phyloP scores from a whole-genome alignment of 1,140 invertebrate genomes.

The Anoplophora glabripennis region DNA sequence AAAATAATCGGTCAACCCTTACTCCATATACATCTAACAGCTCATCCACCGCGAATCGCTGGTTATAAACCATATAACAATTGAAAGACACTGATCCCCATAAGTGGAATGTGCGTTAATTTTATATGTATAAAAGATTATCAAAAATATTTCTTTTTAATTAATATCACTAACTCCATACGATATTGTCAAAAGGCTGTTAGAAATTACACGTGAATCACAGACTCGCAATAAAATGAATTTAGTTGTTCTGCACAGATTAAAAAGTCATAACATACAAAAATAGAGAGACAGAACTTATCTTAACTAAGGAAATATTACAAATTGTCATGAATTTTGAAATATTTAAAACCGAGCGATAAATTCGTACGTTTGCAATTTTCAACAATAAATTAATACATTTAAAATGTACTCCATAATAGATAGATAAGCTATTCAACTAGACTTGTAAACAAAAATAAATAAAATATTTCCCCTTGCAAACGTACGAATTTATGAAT shows the following conservation, averaged over 20 bases:
- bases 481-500: constrained; percentile 13
- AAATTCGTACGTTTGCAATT: constrained; percentile 12
- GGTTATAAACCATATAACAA: constrained; percentile 7
- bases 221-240: constrained; percentile 22
- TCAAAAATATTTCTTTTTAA: constrained; percentile 21
- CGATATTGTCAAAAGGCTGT: constrained; percentile 14
- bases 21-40: neutral
- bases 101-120: constrained; percentile 7
- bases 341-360: constrained; percentile 1
- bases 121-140: constrained; percentile 12
- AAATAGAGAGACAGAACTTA: constrained; percentile 18
- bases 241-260: constrained; percentile 15
- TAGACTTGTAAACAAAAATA: neutral
- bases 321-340: constrained; percentile 25
- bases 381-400: constrained; percentile 5
- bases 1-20: no score
- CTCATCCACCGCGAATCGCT: no score
- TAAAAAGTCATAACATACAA: neutral
- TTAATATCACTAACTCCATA: constrained; percentile 19
- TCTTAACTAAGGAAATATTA: constrained; percentile 7
- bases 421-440: neutral
- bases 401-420: neutral
- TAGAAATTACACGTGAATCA: constrained; percentile 27
- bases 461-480: constrained; percentile 6
- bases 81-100: constrained; percentile 11